Conservation (phyloP, 2,113 vertebrate species). For the Choloepus hoffmanni region DNA sequence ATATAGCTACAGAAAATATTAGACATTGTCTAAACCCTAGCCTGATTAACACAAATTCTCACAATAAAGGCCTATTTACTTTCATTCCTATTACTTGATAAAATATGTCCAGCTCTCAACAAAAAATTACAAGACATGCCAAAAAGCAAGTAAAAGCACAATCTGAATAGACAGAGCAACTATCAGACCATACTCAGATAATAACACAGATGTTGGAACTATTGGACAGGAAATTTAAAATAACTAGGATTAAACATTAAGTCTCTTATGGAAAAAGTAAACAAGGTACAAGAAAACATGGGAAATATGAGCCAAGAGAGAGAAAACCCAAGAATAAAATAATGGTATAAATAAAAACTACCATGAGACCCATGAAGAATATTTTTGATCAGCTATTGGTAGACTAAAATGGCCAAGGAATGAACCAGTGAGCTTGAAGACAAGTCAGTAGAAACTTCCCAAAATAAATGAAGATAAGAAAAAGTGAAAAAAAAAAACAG, state of each 20-base stretch:
- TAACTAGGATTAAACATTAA: not conserved
- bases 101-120: not conserved
- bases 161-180: not conserved
- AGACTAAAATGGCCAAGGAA: not conserved
- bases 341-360: not conserved
- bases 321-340: not conserved
- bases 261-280: not conserved
- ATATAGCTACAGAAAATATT: not conserved
- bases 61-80: not conserved
- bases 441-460: not conserved
- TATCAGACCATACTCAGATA: not conserved
- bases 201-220: not conserved
- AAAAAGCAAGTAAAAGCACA: not conserved
- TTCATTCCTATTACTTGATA: not conserved
- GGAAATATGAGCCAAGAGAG: not conserved
- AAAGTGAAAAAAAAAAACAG: not conserved
- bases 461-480: not conserved
- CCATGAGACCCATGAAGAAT: not conserved
- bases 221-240: not conserved
- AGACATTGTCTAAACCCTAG: not conserved
- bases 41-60: not conserved
- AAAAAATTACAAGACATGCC: not conserved
- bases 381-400: not conserved
- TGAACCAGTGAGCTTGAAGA: not conserved
- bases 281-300: not conserved